Base-by-base conservation (phyloP, 2,888 invertebrate genomes). In the Sphaerolaimus hirsutus region DNA sequence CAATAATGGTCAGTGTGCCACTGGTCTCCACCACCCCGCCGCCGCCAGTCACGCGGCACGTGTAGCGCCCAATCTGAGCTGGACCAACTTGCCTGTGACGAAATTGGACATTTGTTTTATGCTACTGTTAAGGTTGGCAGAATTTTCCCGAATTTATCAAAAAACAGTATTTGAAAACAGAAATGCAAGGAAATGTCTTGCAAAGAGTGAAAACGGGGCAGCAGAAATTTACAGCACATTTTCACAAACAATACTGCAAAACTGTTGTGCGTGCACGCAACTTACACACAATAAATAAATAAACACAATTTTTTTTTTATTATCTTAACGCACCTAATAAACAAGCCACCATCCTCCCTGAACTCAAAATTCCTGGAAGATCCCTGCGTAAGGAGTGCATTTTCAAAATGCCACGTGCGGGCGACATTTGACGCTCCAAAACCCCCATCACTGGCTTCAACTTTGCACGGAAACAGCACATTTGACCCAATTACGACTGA, bases 11-110 rank as follows among this genome's bases (percentile, higher is more conserved):
- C 41, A 82, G 67, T 41, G 75, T 71, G 0, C 87, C 87, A 35
- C 76, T 75, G 42, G 87, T 74, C 23, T 81, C 82, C 66, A 89
- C 87, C 65, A 86, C 86, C 46, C 91, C 91, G 36, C 84, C 86
- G 21, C 79, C 75, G 43, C 87, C 67, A 53, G 76, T 76, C 37
- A 93, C 80, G 37, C 79, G 73, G 64, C 93, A 93, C 40, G 79
- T 78, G 69, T 97, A 97, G 52, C 76, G 75, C 44, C 93, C 93
- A 43, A 86, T 89, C 68, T 91, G 61, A 43, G 58, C 56, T 5
- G 61, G 61, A 1, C 60, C 91, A 45, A 80, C 76, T 49, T 64
- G 66, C 25, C 47, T 51, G 36, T 12, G 17, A 32, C 10, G 10
- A 32, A 32, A 10, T 12, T 32, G 17, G 17, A 32, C 10, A 17